These are phyloP conservation scores for Sprattus sprattus DNA, from an alignment of 2,113 vertebrate species.

Conservation along the genomic window DNA sequence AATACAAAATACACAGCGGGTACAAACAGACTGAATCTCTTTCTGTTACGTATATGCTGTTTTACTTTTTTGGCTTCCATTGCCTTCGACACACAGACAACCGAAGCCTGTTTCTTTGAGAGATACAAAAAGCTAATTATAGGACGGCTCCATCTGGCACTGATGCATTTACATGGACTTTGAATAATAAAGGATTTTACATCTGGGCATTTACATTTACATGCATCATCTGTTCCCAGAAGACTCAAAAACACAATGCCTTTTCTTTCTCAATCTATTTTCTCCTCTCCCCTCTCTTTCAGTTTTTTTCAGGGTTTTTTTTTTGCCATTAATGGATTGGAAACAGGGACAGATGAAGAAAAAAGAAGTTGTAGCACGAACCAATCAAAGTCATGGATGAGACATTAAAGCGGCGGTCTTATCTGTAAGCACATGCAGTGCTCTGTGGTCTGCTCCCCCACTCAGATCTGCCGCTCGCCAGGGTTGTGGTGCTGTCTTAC, in stretches of 20 bases:
- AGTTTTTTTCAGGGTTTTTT: neutral
- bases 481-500: neutral
- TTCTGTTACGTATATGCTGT: neutral
- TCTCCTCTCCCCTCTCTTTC: neutral
- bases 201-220: constrained; percentile 8
- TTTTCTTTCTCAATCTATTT: neutral
- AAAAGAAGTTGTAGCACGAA: constrained; percentile 30
- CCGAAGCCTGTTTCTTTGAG: neutral
- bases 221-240: constrained; percentile 25
- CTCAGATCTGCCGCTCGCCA: no score
- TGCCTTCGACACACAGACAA: constrained; percentile 8
- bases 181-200: constrained; percentile 26
- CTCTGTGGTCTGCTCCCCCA: neutral
- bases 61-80: neutral
- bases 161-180: constrained; percentile 23
- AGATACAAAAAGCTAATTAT: neutral
- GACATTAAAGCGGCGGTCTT: constrained; percentile 32
- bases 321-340: constrained; percentile 34
- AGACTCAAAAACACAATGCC: neutral
- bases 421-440: constrained; percentile 30
- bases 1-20: neutral
- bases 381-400: constrained; percentile 28
- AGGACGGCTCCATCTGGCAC: neutral
- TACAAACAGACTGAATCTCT: neutral
- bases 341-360: constrained; percentile 32